Evolutionary conservation across 2,888 invertebrate genomes (phyloP).

Genomic region (Beris morrisii): DNA sequence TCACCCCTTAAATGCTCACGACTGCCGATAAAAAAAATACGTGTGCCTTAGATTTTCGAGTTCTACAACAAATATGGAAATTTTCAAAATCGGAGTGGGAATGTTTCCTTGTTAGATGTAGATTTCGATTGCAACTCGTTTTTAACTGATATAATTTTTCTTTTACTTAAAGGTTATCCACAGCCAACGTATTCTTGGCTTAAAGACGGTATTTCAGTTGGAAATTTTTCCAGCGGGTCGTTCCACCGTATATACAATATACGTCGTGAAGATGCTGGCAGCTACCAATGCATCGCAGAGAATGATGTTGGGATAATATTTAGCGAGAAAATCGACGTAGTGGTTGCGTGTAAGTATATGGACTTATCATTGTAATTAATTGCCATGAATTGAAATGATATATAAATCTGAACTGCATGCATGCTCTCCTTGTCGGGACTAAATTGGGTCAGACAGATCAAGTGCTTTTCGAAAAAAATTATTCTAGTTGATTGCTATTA

Average conservation of each 20-base stretch:
- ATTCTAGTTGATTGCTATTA: no score
- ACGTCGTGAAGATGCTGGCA: conserved; percentile 80
- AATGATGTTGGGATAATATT: conserved; percentile 91
- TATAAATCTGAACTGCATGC: not conserved
- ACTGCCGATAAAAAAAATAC: no score
- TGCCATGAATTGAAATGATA: not conserved
- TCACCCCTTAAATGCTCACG: no score
- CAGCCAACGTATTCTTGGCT: conserved; percentile 91
- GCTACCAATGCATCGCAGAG: conserved; percentile 88
- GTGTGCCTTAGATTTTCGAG: no score
- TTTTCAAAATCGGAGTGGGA: no score
- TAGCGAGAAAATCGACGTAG: conserved; percentile 85
- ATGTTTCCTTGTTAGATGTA: not conserved
- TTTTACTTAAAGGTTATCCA: conserved; percentile 74
- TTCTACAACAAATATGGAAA: no score
- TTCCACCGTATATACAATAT: conserved; percentile 84
- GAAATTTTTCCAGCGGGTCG: conserved; percentile 78
- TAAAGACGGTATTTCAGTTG: conserved; percentile 79
- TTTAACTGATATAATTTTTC: conserved; percentile 36
- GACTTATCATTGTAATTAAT: no score
- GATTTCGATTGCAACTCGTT: conserved; percentile 4
- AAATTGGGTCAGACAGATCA: no score
- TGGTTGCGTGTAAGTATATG: conserved; percentile 84
- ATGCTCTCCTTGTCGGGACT: no score
- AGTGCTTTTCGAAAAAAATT: no score